Evolutionary conservation across 2,797 vertebrate genomes (phyloP).

Genomic region (Echiichthys vipera): DNA sequence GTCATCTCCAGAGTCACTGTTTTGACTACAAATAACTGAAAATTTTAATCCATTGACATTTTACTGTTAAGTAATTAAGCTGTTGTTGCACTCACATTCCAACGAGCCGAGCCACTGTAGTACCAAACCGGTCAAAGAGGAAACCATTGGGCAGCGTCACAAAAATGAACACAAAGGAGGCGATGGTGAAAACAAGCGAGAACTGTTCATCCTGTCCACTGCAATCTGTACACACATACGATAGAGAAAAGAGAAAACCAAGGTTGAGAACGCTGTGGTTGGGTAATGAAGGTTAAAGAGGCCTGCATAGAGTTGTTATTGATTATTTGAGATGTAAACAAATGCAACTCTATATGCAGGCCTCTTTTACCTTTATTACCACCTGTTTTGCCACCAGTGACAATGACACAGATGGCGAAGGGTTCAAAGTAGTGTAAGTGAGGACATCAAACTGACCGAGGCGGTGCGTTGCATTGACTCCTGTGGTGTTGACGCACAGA

Average conservation of each 20-base stretch:
- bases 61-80: background rate
- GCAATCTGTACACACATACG: slow-evolving; percentile 76
- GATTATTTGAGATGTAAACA: no score
- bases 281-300: background rate
- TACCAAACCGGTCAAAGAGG: slow-evolving; percentile 91
- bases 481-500: slow-evolving; percentile 81
- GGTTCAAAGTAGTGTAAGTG: background rate
- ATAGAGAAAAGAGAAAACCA: background rate
- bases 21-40: background rate
- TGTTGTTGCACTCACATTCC: slow-evolving; percentile 87
- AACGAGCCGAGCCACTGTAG: slow-evolving; percentile 84
- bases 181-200: slow-evolving; percentile 91
- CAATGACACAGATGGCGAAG: no score
- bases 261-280: background rate
- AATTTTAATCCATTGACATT: background rate
- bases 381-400: no score
- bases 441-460: slow-evolving; percentile 67
- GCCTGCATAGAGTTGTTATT: no score
- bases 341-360: no score
- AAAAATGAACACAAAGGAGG: slow-evolving; percentile 94
- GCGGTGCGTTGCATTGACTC: slow-evolving; percentile 50
- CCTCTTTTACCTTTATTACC: no score
- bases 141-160: slow-evolving; percentile 89
- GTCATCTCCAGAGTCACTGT: background rate
- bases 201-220: slow-evolving; percentile 89